phyloP scores from a whole-genome alignment of 2,113 vertebrate genomes.

The Andinoacara biseriatus region DNA sequence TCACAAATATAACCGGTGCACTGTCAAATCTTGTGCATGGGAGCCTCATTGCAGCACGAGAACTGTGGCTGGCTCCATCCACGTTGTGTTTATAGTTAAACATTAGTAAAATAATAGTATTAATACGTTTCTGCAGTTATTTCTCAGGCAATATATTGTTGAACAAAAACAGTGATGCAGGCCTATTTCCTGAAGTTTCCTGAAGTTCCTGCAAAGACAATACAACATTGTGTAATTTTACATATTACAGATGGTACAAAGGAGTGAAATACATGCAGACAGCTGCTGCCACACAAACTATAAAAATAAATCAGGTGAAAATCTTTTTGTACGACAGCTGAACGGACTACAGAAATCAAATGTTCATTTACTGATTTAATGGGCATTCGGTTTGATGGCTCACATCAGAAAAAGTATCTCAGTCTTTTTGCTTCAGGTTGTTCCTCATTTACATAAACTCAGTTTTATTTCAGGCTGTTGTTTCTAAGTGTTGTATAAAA shows the following conservation, averaged over 20 bases:
- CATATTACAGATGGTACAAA: neutral
- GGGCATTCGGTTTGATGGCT: neutral
- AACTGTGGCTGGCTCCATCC: neutral
- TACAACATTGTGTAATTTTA: neutral
- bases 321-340: neutral
- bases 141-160: neutral
- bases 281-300: neutral
- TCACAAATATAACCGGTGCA: neutral
- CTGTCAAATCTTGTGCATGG: neutral
- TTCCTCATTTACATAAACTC: neutral
- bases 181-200: conserved; percentile 5
- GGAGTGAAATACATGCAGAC: neutral
- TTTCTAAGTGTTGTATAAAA: neutral
- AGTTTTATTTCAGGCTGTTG: neutral
- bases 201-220: too few relatives aligned
- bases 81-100: neutral
- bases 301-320: neutral
- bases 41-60: too few relatives aligned
- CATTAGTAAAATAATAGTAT: neutral
- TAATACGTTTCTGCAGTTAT: neutral
- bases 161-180: neutral
- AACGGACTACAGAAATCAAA: neutral
- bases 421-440: neutral
- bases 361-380: neutral
- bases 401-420: neutral